Conservation (phyloP, 2,888 invertebrate species). For the Tuberolachnus salignus region DNA sequence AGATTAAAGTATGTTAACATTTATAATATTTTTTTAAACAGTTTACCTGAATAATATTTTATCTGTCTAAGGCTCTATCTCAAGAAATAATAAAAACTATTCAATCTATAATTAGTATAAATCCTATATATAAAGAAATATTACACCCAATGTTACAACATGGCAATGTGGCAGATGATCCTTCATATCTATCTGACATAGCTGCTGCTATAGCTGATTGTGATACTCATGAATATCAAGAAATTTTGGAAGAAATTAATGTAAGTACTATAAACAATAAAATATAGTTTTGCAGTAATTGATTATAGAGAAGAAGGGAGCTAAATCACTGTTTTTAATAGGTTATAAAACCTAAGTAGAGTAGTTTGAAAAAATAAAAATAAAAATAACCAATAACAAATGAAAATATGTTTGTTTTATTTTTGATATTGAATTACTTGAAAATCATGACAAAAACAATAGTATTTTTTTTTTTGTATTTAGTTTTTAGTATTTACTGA, state of each 20-base stretch:
- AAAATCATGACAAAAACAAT: too few species aligned
- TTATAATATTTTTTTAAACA: constrained; percentile 8
- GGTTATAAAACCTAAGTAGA: too few species aligned
- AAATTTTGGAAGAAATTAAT: constrained; percentile 91
- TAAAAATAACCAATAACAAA: too few species aligned
- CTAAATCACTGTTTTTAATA: too few species aligned
- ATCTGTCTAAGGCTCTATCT: constrained; percentile 74
- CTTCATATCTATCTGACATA: constrained; percentile 94
- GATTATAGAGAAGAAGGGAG: too few species aligned
- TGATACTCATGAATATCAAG: constrained; percentile 89
- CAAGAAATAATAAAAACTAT: constrained; percentile 98
- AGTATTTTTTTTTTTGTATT: too few species aligned
- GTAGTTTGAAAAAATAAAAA: too few species aligned
- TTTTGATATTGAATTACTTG: too few species aligned
- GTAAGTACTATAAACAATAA: constrained; percentile 67
- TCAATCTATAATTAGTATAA: constrained; percentile 94
- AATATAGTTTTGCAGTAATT: background rate
- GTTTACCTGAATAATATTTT: constrained; percentile 3
- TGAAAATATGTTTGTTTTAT: too few species aligned
- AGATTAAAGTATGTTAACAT: constrained; percentile 75
- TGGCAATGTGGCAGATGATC: constrained; percentile 95
- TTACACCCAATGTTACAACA: constrained; percentile 98
- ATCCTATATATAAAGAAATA: constrained; percentile 95
- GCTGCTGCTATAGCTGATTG: constrained; percentile 94
- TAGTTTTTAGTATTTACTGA: too few species aligned